Conservation (phyloP, 2,888 invertebrate species). For the Aromia moschata region DNA sequence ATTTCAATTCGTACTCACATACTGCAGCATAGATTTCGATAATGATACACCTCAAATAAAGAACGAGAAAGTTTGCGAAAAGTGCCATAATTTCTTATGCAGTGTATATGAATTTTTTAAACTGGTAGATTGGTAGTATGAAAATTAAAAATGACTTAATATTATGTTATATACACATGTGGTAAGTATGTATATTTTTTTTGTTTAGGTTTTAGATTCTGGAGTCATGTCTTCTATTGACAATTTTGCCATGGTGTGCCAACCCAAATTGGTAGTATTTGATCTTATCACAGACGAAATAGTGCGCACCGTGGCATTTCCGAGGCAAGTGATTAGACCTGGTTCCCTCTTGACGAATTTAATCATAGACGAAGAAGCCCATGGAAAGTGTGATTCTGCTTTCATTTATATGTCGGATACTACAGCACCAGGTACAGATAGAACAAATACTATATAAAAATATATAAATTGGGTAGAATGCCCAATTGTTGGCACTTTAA, state of each 20-base stretch:
- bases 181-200: conserved; percentile 3
- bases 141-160: too few species aligned
- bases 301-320: conserved; percentile 78
- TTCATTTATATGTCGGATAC: conserved; percentile 85
- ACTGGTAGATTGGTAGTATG: too few species aligned
- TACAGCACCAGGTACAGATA: conserved; percentile 82
- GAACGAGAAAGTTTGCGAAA: too few species aligned
- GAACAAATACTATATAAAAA: too few species aligned
- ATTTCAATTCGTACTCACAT: too few species aligned
- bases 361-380: conserved; percentile 77
- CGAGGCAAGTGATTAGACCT: conserved; percentile 77
- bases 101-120: too few species aligned
- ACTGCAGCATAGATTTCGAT: too few species aligned
- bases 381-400: conserved; percentile 77
- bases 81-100: too few species aligned
- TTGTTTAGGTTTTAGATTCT: conserved; percentile 80
- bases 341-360: conserved; percentile 81
- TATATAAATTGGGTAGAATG: too few species aligned
- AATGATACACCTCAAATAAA: too few species aligned
- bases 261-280: conserved; percentile 83
- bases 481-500: too few species aligned
- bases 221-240: conserved; percentile 78
- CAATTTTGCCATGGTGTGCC: conserved; percentile 74
- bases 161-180: too few species aligned
- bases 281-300: conserved; percentile 78